Conservation (phyloP, 2,888 invertebrate species). For the Rhimphoctona megacephalus region DNA sequence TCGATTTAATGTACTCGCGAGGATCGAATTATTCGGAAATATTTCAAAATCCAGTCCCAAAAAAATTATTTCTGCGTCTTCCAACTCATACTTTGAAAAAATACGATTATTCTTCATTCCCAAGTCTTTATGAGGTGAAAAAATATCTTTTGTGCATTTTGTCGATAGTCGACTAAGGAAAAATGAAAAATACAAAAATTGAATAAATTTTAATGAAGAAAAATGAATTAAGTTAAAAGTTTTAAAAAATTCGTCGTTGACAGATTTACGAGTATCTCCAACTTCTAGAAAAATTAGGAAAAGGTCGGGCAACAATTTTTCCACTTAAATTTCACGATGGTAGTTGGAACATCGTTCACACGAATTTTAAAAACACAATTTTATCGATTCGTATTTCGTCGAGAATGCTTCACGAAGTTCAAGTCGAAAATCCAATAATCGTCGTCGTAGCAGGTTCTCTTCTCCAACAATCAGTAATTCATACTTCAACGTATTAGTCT, state of each 20-base stretch:
- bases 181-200: neutral
- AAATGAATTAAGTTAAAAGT: neutral
- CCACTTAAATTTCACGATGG: conserved; percentile 45
- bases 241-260: neutral
- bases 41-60: conserved; percentile 11
- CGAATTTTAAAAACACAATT: conserved; percentile 63
- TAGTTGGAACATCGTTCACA: conserved; percentile 52
- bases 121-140: conserved; percentile 47
- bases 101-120: conserved; percentile 47
- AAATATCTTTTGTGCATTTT: neutral
- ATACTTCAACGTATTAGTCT: conserved; percentile 21
- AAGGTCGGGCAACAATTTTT: conserved; percentile 38
- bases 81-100: neutral
- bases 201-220: neutral
- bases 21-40: conserved; percentile 56
- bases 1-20: conserved; percentile 42
- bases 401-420: neutral
- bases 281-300: conserved; percentile 27
- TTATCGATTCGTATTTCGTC: conserved; percentile 61
- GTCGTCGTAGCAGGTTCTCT: conserved; percentile 64
- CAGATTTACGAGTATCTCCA: conserved; percentile 55
- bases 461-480: conserved; percentile 31
- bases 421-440: conserved; percentile 62
- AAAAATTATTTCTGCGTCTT: neutral
- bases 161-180: neutral